These are phyloP conservation scores for Epinephelus moara DNA, from an alignment of 2,113 vertebrate genomes.

Conservation along the genomic window DNA sequence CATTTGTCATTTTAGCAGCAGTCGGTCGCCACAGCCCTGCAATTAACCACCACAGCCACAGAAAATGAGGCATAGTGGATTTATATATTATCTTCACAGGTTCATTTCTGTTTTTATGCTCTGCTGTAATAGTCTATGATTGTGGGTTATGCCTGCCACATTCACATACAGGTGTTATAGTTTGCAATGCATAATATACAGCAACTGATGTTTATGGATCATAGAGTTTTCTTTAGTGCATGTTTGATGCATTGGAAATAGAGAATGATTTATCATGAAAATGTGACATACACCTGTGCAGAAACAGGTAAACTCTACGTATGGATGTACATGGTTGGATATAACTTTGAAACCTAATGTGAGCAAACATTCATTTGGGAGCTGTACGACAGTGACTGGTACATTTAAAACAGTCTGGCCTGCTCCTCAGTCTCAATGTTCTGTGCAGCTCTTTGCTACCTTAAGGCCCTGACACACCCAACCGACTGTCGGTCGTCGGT, in stretches of 20 bases:
- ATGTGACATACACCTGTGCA: too few relatives aligned
- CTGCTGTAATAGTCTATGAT: not conserved
- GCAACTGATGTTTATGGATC: too few relatives aligned
- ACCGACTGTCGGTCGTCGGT: too few relatives aligned
- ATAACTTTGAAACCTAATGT: too few relatives aligned
- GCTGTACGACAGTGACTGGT: too few relatives aligned
- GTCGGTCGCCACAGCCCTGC: not conserved
- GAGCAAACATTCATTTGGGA: too few relatives aligned
- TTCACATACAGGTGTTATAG: not conserved
- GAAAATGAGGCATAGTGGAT: not conserved
- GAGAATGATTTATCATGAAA: too few relatives aligned
- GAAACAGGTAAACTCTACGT: too few relatives aligned
- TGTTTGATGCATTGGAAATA: not conserved
- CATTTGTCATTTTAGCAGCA: constrained; percentile 7
- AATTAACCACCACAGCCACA: constrained; percentile 9
- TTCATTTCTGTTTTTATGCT: not conserved
- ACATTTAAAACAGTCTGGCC: not conserved
- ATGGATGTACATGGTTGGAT: too few relatives aligned
- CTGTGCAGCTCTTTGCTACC: too few relatives aligned
- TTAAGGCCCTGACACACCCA: too few relatives aligned
- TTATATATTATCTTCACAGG: not conserved
- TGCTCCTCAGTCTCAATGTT: not conserved
- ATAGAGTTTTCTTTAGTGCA: not conserved
- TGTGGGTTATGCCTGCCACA: not conserved
- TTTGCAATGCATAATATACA: too few relatives aligned